A percentile compares a stretch with the other conserved stretches of the same genome.
These are phyloP conservation scores for Mylabris phalerata DNA, from an alignment of 1,140 invertebrate species.

Conservation along the genomic window DNA sequence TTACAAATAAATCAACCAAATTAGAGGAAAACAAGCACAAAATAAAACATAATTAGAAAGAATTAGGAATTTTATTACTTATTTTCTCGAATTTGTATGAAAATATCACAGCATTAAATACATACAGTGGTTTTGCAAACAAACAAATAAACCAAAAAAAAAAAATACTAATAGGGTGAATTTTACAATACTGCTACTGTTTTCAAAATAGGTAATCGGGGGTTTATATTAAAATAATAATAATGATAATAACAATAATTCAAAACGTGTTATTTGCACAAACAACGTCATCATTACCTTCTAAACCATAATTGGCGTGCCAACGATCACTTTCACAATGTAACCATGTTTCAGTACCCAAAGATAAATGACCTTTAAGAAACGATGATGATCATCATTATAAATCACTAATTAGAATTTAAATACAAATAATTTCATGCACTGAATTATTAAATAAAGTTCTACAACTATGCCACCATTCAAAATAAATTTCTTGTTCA, in stretches of 20 bases:
- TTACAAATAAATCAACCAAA: conserved; percentile 13
- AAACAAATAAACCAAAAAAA: not conserved
- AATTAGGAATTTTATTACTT: conserved; percentile 17
- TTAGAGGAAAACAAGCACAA: conserved; percentile 19
- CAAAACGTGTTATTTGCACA: conserved; percentile 30
- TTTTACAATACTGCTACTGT: not conserved
- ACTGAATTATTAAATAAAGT: not conserved
- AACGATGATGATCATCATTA: conserved; percentile 9
- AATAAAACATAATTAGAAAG: conserved; percentile 24
- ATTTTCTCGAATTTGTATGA: conserved; percentile 9
- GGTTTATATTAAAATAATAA: not conserved
- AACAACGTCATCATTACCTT: conserved; percentile 53
- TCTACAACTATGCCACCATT: not conserved
- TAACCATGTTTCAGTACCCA: conserved; percentile 81
- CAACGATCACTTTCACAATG: conserved; percentile 80
- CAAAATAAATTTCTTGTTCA: not conserved
- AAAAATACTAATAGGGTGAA: conserved; percentile 3
- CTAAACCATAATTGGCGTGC: conserved; percentile 71
- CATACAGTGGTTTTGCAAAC: conserved; percentile 1
- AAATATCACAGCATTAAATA: conserved; percentile 31
- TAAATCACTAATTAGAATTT: too few relatives aligned
- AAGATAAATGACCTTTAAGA: conserved; percentile 68
- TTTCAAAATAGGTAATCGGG: too few relatives aligned
- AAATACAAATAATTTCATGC: too few relatives aligned
- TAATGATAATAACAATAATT: conserved; percentile 2